A percentile compares a stretch with the other conserved stretches of the same genome.
Conservation (phyloP, 1,140 invertebrate species). For the Sitophilus oryzae region DNA sequence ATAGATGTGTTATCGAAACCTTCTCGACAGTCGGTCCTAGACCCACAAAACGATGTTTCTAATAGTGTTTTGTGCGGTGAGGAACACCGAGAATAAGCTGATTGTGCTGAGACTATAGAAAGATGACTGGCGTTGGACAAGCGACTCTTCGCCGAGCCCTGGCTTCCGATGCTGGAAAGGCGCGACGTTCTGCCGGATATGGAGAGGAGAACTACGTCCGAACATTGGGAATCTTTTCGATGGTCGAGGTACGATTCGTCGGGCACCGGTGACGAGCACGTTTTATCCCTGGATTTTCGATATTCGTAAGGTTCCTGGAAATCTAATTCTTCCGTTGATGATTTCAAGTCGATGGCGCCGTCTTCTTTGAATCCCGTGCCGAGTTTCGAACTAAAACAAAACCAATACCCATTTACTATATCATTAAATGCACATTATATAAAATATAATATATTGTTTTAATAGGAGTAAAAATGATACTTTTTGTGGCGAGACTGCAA, state of each 20-base stretch:
- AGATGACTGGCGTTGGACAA: slow-evolving; percentile 49
- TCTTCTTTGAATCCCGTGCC: slow-evolving; percentile 65
- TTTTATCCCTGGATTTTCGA: slow-evolving; percentile 44
- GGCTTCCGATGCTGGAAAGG: slow-evolving; percentile 68
- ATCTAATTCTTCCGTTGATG: slow-evolving; percentile 79
- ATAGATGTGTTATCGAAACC: slow-evolving; percentile 44
- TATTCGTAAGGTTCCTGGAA: slow-evolving; percentile 61
- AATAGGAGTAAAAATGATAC: too few relatives aligned
- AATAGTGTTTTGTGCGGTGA: slow-evolving; percentile 83
- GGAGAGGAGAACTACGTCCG: slow-evolving; percentile 69
- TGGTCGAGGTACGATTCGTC: slow-evolving; percentile 20
- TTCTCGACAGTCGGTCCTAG: slow-evolving; percentile 53
- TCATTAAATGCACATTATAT: too few relatives aligned
- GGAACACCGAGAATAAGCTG: slow-evolving; percentile 65
- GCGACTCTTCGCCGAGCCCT: slow-evolving; percentile 55
- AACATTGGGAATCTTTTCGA: slow-evolving; percentile 70
- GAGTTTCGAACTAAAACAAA: slow-evolving; percentile 36
- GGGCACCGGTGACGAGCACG: slow-evolving; percentile 38
- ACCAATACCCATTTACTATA: too few relatives aligned
- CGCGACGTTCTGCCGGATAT: slow-evolving; percentile 77
- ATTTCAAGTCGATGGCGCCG: slow-evolving; percentile 71
- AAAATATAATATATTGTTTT: too few relatives aligned
- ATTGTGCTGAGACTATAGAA: slow-evolving; percentile 62
- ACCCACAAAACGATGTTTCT: slow-evolving; percentile 84
- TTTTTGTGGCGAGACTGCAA: too few relatives aligned